Percentiles rank a stretch among this genome's conserved stretches.
These are phyloP conservation scores for Anthophora plumipes DNA, from an alignment of 2,888 invertebrate species.

Conservation along the genomic window DNA sequence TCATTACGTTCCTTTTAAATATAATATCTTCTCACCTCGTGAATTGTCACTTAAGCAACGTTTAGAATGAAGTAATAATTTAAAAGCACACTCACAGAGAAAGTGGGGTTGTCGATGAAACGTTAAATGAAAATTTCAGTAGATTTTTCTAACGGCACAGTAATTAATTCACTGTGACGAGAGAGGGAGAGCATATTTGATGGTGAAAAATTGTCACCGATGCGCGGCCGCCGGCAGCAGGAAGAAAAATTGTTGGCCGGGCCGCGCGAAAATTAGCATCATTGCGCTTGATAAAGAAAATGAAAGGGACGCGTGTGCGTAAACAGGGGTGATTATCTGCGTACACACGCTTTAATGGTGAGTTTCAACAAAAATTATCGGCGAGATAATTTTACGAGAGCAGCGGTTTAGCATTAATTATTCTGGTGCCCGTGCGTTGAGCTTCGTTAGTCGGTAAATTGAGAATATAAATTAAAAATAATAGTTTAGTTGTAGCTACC, in stretches of 20 bases:
- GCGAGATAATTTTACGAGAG: constrained; percentile 77
- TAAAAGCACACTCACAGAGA: too few relatives aligned
- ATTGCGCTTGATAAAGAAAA: constrained; percentile 64
- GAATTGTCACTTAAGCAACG: too few relatives aligned
- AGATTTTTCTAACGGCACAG: too few relatives aligned
- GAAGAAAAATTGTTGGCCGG: constrained; percentile 44
- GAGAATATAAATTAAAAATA: constrained; percentile 79
- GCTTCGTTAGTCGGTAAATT: constrained; percentile 73
- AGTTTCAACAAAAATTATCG: constrained; percentile 79
- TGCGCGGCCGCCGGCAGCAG: constrained; percentile 7
- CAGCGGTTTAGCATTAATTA: constrained; percentile 78
- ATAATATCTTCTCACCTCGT: too few relatives aligned
- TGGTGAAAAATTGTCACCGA: constrained; percentile 4
- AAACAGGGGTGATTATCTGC: constrained; percentile 62
- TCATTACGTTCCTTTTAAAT: too few relatives aligned
- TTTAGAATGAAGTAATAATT: too few relatives aligned
- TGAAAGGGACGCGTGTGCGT: constrained; percentile 55
- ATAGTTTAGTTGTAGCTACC: constrained; percentile 76
- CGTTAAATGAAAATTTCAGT: too few relatives aligned
- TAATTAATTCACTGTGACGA: too few relatives aligned
- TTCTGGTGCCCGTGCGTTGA: constrained; percentile 60
- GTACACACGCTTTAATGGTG: constrained; percentile 68
- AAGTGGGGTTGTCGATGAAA: too few relatives aligned
- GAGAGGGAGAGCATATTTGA: neutral
- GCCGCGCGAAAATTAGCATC: constrained; percentile 42